Base-by-base conservation (phyloP, 2,888 invertebrate species). In the Marronus borbonicus region DNA sequence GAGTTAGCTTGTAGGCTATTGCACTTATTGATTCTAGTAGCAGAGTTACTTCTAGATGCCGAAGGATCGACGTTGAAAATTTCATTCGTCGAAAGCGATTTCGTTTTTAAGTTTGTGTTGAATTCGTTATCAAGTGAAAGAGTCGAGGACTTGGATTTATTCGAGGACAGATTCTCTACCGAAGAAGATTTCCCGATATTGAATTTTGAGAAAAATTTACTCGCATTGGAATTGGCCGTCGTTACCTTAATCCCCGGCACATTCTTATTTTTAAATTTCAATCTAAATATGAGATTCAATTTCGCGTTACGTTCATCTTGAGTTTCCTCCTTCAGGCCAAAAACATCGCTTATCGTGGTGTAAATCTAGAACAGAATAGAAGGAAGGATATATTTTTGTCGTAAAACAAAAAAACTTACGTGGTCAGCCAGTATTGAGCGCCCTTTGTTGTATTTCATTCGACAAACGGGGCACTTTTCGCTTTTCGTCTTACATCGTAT, bases 391-490 rank as follows among this genome's bases (percentile, higher is more conserved):
- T n/a, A 70, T 64, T 8, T 44, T 44, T 44, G 44, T 44, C 1
- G 44, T 0, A 2, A 44, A 12, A 8, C 12, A 12, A 12, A 55
- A 14, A 55, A 12, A 12, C 78, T 77, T 83, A 88, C 90, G 85
- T 91, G 90, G 85, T 91, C 91, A 44, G 91, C 90, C 77, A 91
- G 86, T 77, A 91, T 86, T n/a, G 90, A 90, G 79, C 91, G 88
- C 76, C 90, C 89, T 78, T 90, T 88, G 44, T 86, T 87, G 78
- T 90, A 90, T 81, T 89, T 89, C 62, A 92, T 90, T 58, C 93
- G 89, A 83, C 93, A 93, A 2, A 93, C 90, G 0, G 93, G 93
- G 85, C 93, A 93, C 77, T 89, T 89, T 80, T 90, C 89, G 24
- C 92, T 90, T 84, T 91, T 91, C 17, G 91, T 88, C 82, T 92